Evolutionary conservation across 2,888 invertebrate genomes (phyloP).

Genomic region (Diloba caeruleocephala): DNA sequence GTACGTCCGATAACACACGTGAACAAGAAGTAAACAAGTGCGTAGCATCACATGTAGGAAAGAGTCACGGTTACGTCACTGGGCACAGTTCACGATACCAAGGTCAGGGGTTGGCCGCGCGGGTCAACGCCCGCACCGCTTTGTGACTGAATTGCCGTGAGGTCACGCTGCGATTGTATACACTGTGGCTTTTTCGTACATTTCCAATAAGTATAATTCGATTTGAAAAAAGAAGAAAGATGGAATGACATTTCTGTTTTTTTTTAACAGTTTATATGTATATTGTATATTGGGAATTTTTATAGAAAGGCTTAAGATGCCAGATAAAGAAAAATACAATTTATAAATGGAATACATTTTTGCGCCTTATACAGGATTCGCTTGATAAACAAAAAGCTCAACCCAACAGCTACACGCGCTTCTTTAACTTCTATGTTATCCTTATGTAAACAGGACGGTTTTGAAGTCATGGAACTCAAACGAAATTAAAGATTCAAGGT

Average conservation of each 20-base stretch:
- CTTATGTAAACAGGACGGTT: conserved; percentile 29
- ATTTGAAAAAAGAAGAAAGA: conserved; percentile 35
- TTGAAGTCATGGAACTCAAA: conserved; percentile 37
- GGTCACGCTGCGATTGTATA: conserved; percentile 66
- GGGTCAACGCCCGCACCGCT: conserved; percentile 85
- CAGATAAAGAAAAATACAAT: conserved; percentile 10
- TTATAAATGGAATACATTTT: conserved; percentile 28
- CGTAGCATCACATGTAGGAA: conserved; percentile 70
- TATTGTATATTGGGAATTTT: background rate
- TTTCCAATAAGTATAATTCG: conserved; percentile 44
- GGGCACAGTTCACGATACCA: conserved; percentile 84
- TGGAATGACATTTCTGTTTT: conserved; percentile 15
- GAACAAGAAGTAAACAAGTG: conserved; percentile 57
- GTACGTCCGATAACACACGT: conserved; percentile 24
- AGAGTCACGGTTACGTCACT: conserved; percentile 82
- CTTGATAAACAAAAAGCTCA: background rate
- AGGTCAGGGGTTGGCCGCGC: conserved; percentile 87
- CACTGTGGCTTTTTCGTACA: conserved; percentile 48
- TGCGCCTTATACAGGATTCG: background rate
- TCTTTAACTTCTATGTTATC: conserved; percentile 24
- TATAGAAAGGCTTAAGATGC: conserved; percentile 4
- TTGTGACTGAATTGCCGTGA: conserved; percentile 82
- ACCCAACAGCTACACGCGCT: background rate
- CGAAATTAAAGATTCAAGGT: conserved; percentile 41
- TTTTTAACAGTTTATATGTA: background rate